phyloP scores from a whole-genome alignment of 1,140 invertebrate species.

The Mya arenaria region DNA sequence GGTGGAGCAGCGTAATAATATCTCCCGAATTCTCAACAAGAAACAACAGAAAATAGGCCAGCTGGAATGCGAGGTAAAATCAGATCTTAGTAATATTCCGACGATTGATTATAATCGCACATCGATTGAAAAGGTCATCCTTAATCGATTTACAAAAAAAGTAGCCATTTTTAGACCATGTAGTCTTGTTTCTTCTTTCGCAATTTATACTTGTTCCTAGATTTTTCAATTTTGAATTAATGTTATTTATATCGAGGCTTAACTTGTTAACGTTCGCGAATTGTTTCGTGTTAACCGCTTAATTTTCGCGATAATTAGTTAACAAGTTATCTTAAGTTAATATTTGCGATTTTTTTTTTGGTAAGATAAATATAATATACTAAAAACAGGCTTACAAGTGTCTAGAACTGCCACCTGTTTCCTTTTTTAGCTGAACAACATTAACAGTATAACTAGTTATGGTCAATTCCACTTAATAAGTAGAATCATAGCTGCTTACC shows the following conservation, averaged over 20 bases:
- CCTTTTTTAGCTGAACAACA: too few relatives aligned
- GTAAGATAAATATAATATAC: too few relatives aligned
- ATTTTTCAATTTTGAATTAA: not conserved
- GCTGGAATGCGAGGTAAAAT: conserved; percentile 35
- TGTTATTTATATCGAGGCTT: not conserved
- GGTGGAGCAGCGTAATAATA: conserved; percentile 17
- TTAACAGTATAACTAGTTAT: too few relatives aligned
- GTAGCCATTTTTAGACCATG: not conserved
- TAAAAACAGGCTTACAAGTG: too few relatives aligned
- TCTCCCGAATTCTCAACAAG: conserved; percentile 8
- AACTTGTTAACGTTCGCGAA: too few relatives aligned
- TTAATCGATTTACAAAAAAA: not conserved
- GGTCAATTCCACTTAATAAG: too few relatives aligned
- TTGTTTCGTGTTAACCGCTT: too few relatives aligned
- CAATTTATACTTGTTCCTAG: not conserved
- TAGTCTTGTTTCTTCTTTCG: not conserved
- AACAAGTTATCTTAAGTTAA: too few relatives aligned
- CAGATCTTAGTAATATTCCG: not conserved
- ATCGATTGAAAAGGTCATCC: not conserved
- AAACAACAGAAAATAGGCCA: conserved; percentile 42
- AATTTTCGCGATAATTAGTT: too few relatives aligned
- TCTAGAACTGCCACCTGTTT: too few relatives aligned
- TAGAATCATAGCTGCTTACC: too few relatives aligned
- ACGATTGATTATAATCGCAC: not conserved
- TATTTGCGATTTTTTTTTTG: too few relatives aligned